Conservation (phyloP, 2,888 invertebrate species). For the Apantesis nais region DNA sequence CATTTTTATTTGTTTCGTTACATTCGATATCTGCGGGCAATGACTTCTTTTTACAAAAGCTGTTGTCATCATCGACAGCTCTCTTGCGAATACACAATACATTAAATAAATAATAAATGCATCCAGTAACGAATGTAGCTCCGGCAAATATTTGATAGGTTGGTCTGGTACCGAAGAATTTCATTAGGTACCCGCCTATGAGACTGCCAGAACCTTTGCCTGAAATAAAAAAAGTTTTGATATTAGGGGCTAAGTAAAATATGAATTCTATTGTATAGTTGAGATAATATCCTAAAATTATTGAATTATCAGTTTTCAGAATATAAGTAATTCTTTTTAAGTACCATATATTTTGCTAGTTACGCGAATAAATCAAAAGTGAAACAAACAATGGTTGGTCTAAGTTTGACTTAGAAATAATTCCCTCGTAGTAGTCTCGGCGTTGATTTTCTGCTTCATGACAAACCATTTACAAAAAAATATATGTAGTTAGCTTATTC, state of each 20-base stretch:
- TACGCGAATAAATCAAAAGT: neutral
- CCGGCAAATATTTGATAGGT: constrained; percentile 90
- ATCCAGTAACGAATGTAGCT: constrained; percentile 87
- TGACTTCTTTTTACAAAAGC: constrained; percentile 84
- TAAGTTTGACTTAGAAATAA: neutral
- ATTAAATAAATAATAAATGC: constrained; percentile 89
- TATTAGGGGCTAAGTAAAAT: neutral
- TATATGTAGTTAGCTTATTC: no score
- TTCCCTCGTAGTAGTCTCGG: neutral
- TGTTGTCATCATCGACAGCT: constrained; percentile 77
- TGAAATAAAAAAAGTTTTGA: constrained; percentile 59
- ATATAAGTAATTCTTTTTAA: neutral
- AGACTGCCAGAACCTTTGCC: constrained; percentile 91
- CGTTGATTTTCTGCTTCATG: no score
- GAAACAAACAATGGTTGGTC: neutral
- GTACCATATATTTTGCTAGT: neutral
- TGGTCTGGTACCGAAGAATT: constrained; percentile 88
- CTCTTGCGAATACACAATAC: constrained; percentile 86
- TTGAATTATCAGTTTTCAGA: neutral
- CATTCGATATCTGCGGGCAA: constrained; percentile 67
- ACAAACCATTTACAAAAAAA: no score
- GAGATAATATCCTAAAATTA: neutral
- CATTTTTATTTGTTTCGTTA: constrained; percentile 58
- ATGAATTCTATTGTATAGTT: neutral
- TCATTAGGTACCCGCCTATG: constrained; percentile 91